Base-by-base conservation (phyloP, 2,797 vertebrate species). In the Chiropotes sagulatus region DNA sequence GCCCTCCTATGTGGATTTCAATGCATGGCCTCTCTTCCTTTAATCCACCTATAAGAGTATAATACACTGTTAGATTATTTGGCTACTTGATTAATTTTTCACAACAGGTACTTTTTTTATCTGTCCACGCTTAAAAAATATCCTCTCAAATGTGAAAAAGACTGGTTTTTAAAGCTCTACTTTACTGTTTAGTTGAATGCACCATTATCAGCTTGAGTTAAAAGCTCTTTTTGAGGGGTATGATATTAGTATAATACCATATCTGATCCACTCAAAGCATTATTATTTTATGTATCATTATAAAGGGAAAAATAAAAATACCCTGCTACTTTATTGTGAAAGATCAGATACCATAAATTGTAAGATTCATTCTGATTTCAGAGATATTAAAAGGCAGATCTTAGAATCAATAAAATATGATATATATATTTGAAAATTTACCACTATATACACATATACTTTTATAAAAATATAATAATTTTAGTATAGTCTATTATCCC, bases 101-200 rank as follows among this genome's bases (percentile, higher is more conserved):
- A 64, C 86, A 91, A 88, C 78, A 83, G 64, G 64, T 94, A 30
- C n/a, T 64, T 64, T 95, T 96, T 26, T 93, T 81, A 90, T 58
- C 39, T 7, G 39, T 92, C 41, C 44, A 83, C 12, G 54, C 20
- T 67, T n/a, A 67, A 67, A n/a, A 67, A 67, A 67, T 67, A 48
- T 13, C 10, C 20, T 57, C 44, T 86, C 72, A 85, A 95, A 94
- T 89, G 83, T 96, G 97, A 84, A 89, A 97, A 94, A 89, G 58
- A 81, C 12, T 73, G 44, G 41, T 80, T 96, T 95, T 92, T 39
- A 48, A 20, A 48, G n/a, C 30, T 67, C 54, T 24, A 26, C 88
- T 97, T 88, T 90, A 67, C 41, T 95, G 94, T 98, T 98, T 84
- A 96, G n/a, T 81, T 78, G 81, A 48, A 89, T 79, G 46, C 4